Evolutionary conservation across 2,888 invertebrate species (phyloP).

Genomic region (Parnassius smintheus): DNA sequence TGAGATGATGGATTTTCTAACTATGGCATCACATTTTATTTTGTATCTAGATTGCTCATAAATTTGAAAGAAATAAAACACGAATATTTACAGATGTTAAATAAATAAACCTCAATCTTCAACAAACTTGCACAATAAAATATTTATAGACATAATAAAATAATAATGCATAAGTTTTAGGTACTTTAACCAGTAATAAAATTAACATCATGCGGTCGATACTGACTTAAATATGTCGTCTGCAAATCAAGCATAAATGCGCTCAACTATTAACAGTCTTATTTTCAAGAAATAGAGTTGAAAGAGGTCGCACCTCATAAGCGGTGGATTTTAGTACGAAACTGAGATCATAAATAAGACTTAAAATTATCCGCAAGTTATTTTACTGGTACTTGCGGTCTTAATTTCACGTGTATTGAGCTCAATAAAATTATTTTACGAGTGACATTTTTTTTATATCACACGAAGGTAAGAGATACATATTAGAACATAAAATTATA

Average conservation of each 20-base stretch:
- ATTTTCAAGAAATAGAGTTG: neutral
- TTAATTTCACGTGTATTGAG: conserved; percentile 7
- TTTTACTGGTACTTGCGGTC: conserved; percentile 15
- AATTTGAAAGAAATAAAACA: too few relatives aligned
- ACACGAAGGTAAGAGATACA: too few relatives aligned
- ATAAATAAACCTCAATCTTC: neutral
- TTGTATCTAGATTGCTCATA: too few relatives aligned
- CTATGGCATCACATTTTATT: too few relatives aligned
- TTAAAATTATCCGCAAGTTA: conserved; percentile 24
- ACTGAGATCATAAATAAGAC: conserved; percentile 20
- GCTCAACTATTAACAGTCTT: neutral
- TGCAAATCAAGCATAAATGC: neutral
- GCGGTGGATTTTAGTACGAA: conserved; percentile 10
- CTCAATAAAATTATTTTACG: conserved; percentile 1
- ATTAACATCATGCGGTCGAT: neutral
- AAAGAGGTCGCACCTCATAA: neutral
- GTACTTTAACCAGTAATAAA: conserved; percentile 1
- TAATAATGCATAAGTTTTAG: neutral
- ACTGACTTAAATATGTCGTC: neutral
- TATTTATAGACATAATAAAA: neutral
- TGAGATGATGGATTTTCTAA: too few relatives aligned
- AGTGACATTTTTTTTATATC: neutral
- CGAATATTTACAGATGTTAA: too few relatives aligned
- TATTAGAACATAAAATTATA: too few relatives aligned
- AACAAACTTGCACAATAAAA: neutral